Conservation (phyloP, 2,113 vertebrate genomes). For the Platichthys flesus region DNA sequence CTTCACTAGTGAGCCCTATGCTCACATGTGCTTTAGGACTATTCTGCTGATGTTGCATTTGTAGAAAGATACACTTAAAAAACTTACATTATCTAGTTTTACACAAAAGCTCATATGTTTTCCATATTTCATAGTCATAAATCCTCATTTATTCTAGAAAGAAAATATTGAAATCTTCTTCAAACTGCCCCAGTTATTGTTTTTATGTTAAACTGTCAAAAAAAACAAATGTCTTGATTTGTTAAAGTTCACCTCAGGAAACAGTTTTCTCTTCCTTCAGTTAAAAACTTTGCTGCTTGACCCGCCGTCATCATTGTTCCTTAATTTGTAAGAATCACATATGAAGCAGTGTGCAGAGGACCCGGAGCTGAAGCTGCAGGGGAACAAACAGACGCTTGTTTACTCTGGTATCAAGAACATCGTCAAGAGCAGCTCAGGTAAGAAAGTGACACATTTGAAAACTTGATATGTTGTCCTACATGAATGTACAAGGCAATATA, state of each 20-base stretch:
- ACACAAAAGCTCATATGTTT: no score
- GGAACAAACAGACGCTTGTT: slow-evolving; percentile 91
- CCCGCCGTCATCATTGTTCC: neutral
- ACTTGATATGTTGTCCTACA: neutral
- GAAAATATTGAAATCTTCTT: no score
- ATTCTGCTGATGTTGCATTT: no score
- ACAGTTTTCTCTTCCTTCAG: no score
- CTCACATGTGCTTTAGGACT: no score
- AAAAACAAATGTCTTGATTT: no score
- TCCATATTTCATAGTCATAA: no score
- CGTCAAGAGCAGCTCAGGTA: slow-evolving; percentile 93
- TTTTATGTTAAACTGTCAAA: neutral
- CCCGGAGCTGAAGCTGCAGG: slow-evolving; percentile 91
- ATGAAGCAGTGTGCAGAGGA: slow-evolving; percentile 99
- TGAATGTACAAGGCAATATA: neutral
- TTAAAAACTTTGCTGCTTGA: neutral
- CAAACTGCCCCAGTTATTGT: neutral
- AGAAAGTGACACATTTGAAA: slow-evolving; percentile 58
- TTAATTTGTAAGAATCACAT: slow-evolving; percentile 85
- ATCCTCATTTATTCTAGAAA: no score
- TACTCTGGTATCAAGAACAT: slow-evolving; percentile 98
- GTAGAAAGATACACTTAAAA: no score
- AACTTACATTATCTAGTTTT: no score
- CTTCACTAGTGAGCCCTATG: no score
- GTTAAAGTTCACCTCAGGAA: no score